A percentile compares a stretch with the other conserved stretches of the same genome.
These are phyloP conservation scores for Pterostichus niger DNA, from an alignment of 2,888 invertebrate species.

Conservation along the genomic window DNA sequence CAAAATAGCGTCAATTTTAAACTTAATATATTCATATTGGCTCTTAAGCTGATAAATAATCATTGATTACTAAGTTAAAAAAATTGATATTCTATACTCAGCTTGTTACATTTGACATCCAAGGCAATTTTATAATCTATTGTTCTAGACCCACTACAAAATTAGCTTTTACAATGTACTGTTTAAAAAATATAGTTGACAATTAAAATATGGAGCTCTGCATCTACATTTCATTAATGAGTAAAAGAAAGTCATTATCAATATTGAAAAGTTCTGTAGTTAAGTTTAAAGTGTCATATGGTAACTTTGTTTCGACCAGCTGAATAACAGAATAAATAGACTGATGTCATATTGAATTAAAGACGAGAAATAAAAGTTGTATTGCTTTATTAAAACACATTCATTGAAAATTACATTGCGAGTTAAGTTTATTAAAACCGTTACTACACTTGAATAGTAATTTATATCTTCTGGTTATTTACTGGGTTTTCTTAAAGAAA, in stretches of 20 bases:
- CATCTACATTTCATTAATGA: constrained; percentile 45
- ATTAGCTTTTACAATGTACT: too few species aligned
- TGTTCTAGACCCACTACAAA: too few species aligned
- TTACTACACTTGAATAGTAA: constrained; percentile 44
- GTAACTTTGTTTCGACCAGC: constrained; percentile 13
- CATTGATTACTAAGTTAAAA: not conserved
- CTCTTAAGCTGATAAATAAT: too few species aligned
- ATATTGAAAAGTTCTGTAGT: constrained; percentile 56
- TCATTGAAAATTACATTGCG: constrained; percentile 37
- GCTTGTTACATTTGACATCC: too few species aligned
- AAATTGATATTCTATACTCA: too few species aligned
- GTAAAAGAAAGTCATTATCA: constrained; percentile 52
- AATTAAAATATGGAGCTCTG: not conserved
- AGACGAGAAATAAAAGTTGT: constrained; percentile 35
- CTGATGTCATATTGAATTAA: constrained; percentile 49
- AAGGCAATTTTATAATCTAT: too few species aligned
- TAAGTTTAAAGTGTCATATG: constrained; percentile 53
- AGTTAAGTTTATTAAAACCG: constrained; percentile 41
- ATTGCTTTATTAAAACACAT: constrained; percentile 55
- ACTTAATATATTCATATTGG: too few species aligned
- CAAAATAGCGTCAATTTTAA: too few species aligned
- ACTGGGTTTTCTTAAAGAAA: constrained; percentile 8
- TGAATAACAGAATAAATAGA: constrained; percentile 50
- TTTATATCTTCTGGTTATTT: not conserved
- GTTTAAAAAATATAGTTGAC: too few species aligned